Conservation (phyloP, 2,888 invertebrate species). For the Melikaiella ostensackeni region DNA sequence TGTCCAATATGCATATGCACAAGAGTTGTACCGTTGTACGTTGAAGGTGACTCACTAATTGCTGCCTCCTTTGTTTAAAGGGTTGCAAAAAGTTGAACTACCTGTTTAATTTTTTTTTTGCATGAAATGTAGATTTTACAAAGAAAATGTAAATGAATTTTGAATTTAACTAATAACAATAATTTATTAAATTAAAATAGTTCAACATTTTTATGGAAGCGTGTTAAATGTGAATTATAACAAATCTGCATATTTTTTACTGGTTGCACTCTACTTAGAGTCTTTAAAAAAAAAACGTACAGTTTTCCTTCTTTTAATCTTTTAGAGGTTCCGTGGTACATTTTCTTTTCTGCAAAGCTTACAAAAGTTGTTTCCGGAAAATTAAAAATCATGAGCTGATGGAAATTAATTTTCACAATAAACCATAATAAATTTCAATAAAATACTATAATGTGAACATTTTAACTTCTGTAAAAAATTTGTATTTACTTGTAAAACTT, state of each 20-base stretch:
- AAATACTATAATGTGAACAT: too few relatives aligned
- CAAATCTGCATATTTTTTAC: too few relatives aligned
- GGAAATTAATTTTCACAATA: too few relatives aligned
- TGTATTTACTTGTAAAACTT: too few relatives aligned
- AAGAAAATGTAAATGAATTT: background rate
- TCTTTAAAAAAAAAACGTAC: background rate
- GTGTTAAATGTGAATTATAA: background rate
- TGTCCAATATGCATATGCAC: background rate
- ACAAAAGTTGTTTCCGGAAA: too few relatives aligned
- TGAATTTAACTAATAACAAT: background rate
- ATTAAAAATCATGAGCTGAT: too few relatives aligned
- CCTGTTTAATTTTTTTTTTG: background rate
- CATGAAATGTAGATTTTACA: background rate
- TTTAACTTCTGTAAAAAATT: too few relatives aligned
- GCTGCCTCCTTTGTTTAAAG: slow-evolving; percentile 23
- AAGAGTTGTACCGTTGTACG: background rate
- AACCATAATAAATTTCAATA: too few relatives aligned
- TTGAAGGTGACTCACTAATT: slow-evolving; percentile 31
- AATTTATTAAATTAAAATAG: background rate
- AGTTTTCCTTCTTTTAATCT: too few relatives aligned
- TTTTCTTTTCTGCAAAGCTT: too few relatives aligned
- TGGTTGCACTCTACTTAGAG: too few relatives aligned
- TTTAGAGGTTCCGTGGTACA: too few relatives aligned
- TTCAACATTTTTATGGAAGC: background rate
- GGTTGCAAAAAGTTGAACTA: background rate